These are phyloP conservation scores for Yponomeuta sedellus DNA, from an alignment of 2,888 invertebrate genomes.

Conservation along the genomic window DNA sequence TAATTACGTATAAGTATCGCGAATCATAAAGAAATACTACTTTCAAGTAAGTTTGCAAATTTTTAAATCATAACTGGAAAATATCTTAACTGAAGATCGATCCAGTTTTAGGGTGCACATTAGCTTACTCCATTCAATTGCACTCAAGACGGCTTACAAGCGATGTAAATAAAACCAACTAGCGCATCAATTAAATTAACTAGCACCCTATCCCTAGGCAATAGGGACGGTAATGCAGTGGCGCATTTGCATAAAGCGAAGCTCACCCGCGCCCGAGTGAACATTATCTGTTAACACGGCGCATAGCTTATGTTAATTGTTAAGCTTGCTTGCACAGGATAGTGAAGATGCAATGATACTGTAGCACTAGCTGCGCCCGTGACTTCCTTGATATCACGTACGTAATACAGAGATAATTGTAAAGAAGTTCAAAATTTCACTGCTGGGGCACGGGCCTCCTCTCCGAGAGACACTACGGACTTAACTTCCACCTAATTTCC, in stretches of 20 bases:
- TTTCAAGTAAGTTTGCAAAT: no score
- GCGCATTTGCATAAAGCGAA: not conserved
- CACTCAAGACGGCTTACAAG: not conserved
- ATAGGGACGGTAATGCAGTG: not conserved
- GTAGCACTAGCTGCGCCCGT: no score
- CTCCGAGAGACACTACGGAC: no score
- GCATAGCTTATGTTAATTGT: conserved; percentile 6
- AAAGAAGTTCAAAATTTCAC: no score
- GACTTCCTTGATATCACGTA: no score
- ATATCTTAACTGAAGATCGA: not conserved
- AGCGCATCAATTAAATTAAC: not conserved
- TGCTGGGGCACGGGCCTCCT: no score
- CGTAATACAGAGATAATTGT: no score
- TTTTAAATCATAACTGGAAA: no score
- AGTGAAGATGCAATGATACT: not conserved
- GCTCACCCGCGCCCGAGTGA: not conserved
- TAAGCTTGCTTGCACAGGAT: not conserved
- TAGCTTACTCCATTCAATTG: not conserved
- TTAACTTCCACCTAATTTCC: no score
- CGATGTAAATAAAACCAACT: not conserved
- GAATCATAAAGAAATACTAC: no score
- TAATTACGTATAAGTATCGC: no score
- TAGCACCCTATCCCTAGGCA: not conserved
- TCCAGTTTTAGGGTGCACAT: not conserved
- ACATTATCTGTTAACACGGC: conserved; percentile 3